Evolutionary conservation across 2,888 invertebrate genomes (phyloP), one percentile per base, ranked within the genome.

Genomic region (Spodoptera picta): DNA sequence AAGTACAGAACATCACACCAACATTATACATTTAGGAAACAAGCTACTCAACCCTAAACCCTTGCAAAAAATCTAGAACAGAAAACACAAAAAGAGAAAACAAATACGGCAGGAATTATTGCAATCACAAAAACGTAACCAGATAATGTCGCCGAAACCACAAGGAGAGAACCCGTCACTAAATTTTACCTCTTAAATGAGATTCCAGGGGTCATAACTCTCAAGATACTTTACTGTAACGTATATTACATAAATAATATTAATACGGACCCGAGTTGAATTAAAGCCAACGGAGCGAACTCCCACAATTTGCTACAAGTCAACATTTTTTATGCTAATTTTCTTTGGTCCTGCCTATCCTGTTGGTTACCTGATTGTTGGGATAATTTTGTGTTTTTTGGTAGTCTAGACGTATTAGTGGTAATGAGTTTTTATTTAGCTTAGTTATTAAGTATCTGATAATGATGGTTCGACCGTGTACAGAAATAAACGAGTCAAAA

Each of bases 321-420:
- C 86, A 83, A 81, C 83, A 80, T 81, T 86, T 84, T 87, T 88
- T 86, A 88, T 87, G 85, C 36, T 77, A 84, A 86, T 86, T 85
- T 69, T 77, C 73, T 77, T 77, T 73, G 65, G 74, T 71, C 47
- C 66, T 76, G 77, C 80, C 82, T 80, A 80, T 62, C 66, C 57
- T 61, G 61, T 65, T 64, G 62, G 66, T 67, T 65, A 52, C 65
- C 60, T 49, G 59, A 64, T 74, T 61, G 57, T 57, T 53, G 46
- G 50, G 63, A 64, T 60, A 60, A 58, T 60, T 60, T 65, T 72
- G n/a, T 14, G 24, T 53, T 9, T 36, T 36, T 69, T 48, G 49
- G 42, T 60, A 42, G 31, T n/a, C 41, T 61, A 65, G 47, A 59
- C 41, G 56, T 23, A 58, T 47, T 11, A 9, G 7, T 45, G 44